Evolutionary conservation across 2,113 vertebrate genomes (phyloP).

Genomic region (human): GRCh38 chr1:83629001-83629500

Average conservation of each 20-base stretch:
- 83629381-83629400: too few species aligned
- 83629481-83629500: too few species aligned
- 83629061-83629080: neutral
- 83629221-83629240: constrained; percentile 64
- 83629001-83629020: neutral
- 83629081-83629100: neutral
- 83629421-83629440: too few species aligned
- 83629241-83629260: constrained; percentile 59
- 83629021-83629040: neutral
- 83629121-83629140: neutral
- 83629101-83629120: neutral
- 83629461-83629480: too few species aligned
- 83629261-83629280: constrained; percentile 58
- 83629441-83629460: too few species aligned
- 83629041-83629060: neutral
- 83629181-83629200: constrained; percentile 65
- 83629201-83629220: constrained; percentile 63
- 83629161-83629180: constrained; percentile 67
- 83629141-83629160: constrained; percentile 59
- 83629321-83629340: too few species aligned
- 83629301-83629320: neutral
- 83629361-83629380: too few species aligned
- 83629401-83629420: too few species aligned
- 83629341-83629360: too few species aligned
- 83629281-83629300: constrained; percentile 68